Base-by-base conservation (phyloP, 2,888 invertebrate species). In the Erannis defoliaria region DNA sequence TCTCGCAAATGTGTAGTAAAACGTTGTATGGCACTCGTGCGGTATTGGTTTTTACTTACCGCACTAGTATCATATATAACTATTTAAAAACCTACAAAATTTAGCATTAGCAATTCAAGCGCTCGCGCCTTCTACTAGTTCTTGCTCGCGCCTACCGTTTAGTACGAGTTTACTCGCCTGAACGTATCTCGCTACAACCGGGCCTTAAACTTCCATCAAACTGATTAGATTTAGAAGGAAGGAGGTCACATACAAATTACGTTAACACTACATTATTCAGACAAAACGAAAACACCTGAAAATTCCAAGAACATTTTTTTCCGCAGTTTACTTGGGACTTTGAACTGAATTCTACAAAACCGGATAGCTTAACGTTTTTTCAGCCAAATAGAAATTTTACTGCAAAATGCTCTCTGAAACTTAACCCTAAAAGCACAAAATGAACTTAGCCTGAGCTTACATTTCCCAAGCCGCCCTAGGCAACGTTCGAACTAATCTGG, bases 401-500 rank as follows among this genome's bases (percentile, higher is more conserved):
- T 14, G 16, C 18, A 29, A 50, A 50, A 49, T 23, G 29, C 18
- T 23, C 37, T 54, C 37, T 26, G 14, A 35, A 55, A 55, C 14
- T n/a, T 38, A 38, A 2, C 46, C 33, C 48, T 31, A 37, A 43
- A 40, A 59, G 38, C 26, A 19, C 48, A 46, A 59, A 55, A 43
- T 55, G 43, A 43, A 60, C 55, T 55, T 35, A 42, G 19, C 42
- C 21, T 4, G 26, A 26, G 26, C 26, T 35, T 16, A 35, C 49
- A 26, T 54, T 59, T 53, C 35, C 48, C 48, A 19, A 48, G 26
- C 54, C 33, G 31, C 58, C 35, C 29, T 10, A 50, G 63, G 59
- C 64, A 12, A 12, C 61, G 64, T 31, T 50, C 58, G 46, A 51
- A 58, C 68, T 69, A 69, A 66, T 67, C 67, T 65, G 59, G 54